These are phyloP conservation scores for Syrmaticus mikado DNA, from an alignment of 2,113 vertebrate genomes.

Conservation along the genomic window DNA sequence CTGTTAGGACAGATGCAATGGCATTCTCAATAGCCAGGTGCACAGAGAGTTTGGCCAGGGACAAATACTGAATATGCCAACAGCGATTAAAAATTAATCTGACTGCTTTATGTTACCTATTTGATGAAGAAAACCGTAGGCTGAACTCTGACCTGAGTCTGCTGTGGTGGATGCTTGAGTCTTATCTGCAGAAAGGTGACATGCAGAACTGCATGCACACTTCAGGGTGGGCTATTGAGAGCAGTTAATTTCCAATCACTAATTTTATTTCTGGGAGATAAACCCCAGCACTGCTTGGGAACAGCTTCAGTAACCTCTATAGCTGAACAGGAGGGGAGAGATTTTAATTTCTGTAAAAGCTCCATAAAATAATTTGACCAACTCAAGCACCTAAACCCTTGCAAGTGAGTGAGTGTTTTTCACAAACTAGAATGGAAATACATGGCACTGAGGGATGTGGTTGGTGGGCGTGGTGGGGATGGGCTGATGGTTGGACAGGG, in stretches of 20 bases:
- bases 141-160: not conserved
- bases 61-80: not conserved
- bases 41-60: not conserved
- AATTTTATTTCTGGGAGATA: not conserved
- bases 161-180: not conserved
- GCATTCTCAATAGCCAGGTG: not conserved
- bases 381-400: not conserved
- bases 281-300: not conserved
- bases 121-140: not conserved
- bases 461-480: too few species aligned
- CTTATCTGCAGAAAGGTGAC: not conserved
- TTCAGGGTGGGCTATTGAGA: not conserved
- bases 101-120: not conserved
- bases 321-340: not conserved
- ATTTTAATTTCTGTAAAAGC: not conserved
- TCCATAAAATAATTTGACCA: not conserved
- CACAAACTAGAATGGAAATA: not conserved
- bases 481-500: too few species aligned
- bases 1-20: not conserved
- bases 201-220: not conserved
- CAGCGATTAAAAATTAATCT: slow-evolving; percentile 48
- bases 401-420: not conserved
- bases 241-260: not conserved
- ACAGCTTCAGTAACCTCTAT: not conserved
- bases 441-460: too few species aligned